Percentiles rank a stretch among this genome's conserved stretches.
These are phyloP conservation scores for Elephantulus edwardii DNA, from an alignment of 2,113 vertebrate genomes.

Conservation along the genomic window DNA sequence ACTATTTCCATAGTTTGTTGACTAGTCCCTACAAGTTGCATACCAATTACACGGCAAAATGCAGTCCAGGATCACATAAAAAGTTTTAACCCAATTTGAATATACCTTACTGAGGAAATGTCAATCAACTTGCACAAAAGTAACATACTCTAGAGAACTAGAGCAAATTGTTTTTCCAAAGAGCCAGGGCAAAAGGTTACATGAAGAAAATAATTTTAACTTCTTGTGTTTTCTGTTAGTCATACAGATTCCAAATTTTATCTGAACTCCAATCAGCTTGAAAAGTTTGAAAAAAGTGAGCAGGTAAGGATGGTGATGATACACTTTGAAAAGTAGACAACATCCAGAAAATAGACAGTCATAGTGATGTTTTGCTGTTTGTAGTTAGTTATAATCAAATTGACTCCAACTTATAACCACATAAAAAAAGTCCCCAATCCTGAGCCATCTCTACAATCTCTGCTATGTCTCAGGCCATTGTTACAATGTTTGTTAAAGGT, in stretches of 20 bases:
- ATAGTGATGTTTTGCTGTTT: not conserved
- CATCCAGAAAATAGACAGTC: not conserved
- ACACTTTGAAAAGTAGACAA: rapidly evolving
- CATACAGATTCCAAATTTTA: not conserved
- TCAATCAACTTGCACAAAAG: not conserved
- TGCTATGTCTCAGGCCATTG: too few relatives aligned
- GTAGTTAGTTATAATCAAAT: too few relatives aligned
- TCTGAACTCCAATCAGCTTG: not conserved
- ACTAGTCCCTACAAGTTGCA: not conserved
- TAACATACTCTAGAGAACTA: not conserved
- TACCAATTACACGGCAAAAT: not conserved
- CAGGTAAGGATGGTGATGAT: not conserved
- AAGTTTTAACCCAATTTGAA: not conserved
- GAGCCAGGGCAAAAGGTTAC: not conserved
- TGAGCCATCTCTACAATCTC: too few relatives aligned
- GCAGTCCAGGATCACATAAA: not conserved
- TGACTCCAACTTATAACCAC: too few relatives aligned
- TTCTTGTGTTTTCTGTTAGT: not conserved
- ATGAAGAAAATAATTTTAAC: not conserved
- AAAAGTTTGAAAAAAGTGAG: not conserved
- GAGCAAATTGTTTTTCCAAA: not conserved
- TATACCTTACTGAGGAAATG: not conserved
- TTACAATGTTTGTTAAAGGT: too few relatives aligned
- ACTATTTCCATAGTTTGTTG: not conserved
- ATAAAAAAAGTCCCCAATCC: too few relatives aligned